Evolutionary conservation across 2,797 vertebrate species (phyloP).

Genomic region (Trachops cirrhosus): DNA sequence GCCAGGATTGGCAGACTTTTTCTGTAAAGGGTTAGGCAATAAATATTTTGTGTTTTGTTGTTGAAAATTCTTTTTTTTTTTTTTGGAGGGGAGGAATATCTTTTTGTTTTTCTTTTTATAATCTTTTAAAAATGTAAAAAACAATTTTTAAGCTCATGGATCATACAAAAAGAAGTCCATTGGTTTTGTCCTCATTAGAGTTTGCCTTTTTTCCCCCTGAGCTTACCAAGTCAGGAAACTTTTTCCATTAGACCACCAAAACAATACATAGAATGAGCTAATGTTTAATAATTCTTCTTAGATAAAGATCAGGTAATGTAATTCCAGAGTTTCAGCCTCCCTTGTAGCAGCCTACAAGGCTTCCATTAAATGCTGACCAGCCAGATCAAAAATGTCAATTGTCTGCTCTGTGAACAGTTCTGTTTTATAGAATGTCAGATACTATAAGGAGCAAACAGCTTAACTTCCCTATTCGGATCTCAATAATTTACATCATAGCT

Average conservation of each 20-base stretch:
- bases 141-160: background rate
- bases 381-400: background rate
- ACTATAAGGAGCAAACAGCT: background rate
- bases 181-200: background rate
- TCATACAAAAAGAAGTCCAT: background rate
- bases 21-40: background rate
- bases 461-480: background rate
- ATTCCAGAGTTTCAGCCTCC: background rate
- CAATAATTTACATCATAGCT: background rate
- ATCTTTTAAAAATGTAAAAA: background rate
- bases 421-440: background rate
- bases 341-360: background rate
- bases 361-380: background rate
- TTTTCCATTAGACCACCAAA: background rate
- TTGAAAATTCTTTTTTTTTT: background rate
- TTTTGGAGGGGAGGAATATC: background rate
- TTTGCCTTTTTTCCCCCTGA: background rate
- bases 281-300: slow-evolving; percentile 11
- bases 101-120: slow-evolving; percentile 24
- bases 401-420: background rate
- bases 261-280: background rate
- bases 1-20: background rate
- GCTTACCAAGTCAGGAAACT: background rate
- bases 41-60: background rate
- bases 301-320: slow-evolving; percentile 7